Evolutionary conservation across 1,140 invertebrate genomes (phyloP), one percentile per base, ranked within the genome.

Genomic region (Lepidurus packardi): DNA sequence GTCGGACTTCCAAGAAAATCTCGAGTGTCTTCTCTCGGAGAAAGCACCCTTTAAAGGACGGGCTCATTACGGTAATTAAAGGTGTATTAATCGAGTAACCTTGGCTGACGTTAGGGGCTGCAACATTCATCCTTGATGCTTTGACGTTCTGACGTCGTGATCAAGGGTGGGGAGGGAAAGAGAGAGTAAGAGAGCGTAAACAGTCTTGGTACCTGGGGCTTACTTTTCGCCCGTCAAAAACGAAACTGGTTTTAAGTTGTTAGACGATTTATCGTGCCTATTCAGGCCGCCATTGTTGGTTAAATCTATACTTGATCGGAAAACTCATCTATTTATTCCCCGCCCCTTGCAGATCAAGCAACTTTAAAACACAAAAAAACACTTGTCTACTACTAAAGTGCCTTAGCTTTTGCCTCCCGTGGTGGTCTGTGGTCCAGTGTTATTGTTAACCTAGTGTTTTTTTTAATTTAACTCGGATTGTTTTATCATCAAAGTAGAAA

Each of bases 21-120:
- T 78, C 78, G 41, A 75, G 73, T 11, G 75, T 78, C 13, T 47
- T 78, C 25, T 75, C 73, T 21, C 43, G 78, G 73, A 42, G 78
- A 47, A 78, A 78, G 75, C 65, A 78, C 73, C 34, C 75, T 43
- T 74, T 78, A 41, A 78, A 78, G 44, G 78, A 78, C 43, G 73
- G 73, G 13, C 78, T 78, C 13, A 78, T 78, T 42, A 78, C 78
- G 65, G 78, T 78, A 78, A 78, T 16, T 78, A 21, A 6, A 9
- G 16, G 13, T 65, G 16, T 65, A 65, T 65, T 65, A 65, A 65
- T 65, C 53, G 53, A 65, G 53, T 65, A 65, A 65, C 53, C 53
- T 65, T 7, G 53, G 16, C 21, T 65, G 53, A 65, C 53, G 53
- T 65, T 65, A 65, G 53, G 53, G 53, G 53, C 53, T 65, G 53